Evolutionary conservation across 2,888 invertebrate genomes (phyloP), one percentile per base, ranked within the genome.

Genomic region (Leptopilina myrica): DNA sequence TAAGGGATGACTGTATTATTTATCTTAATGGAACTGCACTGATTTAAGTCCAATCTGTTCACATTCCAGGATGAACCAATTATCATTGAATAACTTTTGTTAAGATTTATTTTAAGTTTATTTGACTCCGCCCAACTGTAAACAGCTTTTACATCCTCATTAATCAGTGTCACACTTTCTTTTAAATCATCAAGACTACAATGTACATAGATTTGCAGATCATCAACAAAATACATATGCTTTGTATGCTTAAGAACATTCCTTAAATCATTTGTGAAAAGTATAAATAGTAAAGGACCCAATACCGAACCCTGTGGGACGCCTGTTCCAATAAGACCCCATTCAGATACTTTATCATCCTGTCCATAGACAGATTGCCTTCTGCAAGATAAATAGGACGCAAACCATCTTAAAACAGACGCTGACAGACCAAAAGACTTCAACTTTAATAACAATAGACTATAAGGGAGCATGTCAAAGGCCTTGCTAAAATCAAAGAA

Each of bases 311-410:
- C 59, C 7, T 59, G 59, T n/a, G 59, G 59, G 6, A 59, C n/a
- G 15, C 59, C 59, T n/a, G 59, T 59, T 59, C 59, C 59, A n/a
- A n/a, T n/a, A 59, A 59, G n/a, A n/a, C 59, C 59, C 59, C 59
- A 59, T n/a, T 59, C 59, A 14, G 59, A 59, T n/a, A n/a, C 5
- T n/a, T 59, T 15, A 7, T 15, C n/a, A 59, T 59, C 59, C 14
- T n/a, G 15, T n/a, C 14, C 59, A 59, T n/a, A n/a, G 4, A 14
- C 14, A n/a, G n/a, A 43, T n/a, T 59, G 59, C 15, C 59, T 59
- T 59, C 59, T 59, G 7, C 59, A 14, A n/a, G 59, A 59, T 0
- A 59, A n/a, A 5, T 59, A 59, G 59, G 59, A 59, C 7, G 59
- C 59, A 59, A 59, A 59, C 59, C 59, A 59, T 59, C 15, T 59